Base-by-base conservation (phyloP, 2,888 invertebrate genomes). In the Bhutanitis thaidina region DNA sequence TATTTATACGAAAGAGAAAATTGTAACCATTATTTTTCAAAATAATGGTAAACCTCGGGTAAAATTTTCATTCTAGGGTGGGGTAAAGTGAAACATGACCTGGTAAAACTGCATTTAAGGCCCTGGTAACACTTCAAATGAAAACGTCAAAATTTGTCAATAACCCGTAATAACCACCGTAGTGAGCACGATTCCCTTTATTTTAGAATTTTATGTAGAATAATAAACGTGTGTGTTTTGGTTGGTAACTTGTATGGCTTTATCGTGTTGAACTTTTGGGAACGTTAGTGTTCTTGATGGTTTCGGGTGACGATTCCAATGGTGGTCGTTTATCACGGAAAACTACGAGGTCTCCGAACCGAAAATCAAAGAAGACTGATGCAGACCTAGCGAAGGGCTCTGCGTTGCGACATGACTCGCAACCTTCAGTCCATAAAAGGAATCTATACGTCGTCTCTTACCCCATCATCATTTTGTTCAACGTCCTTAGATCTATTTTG, bases 391-490 rank as follows among this genome's bases (percentile, higher is more conserved):
- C 90, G 66, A 91, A 91, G 76, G 86, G 91, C 77, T 90, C 91
- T 80, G 88, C 90, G 90, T 91, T 91, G 82, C 90, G 88, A 82
- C 83, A 87, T 71, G 91, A 84, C 56, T 80, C 91, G 74, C 92
- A 92, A 74, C 92, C 93, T 71, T 95, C 96, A 52, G 95, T 96
- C 71, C 96, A 96, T 86, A 96, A 96, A 84, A 92, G 95, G 82
- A 96, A 96, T 85, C 92, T 96, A 69, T 96, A 96, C 83, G 92
- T 95, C 77, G 95, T 96, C 86, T 96, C 96, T 65, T 95, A 95
- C 85, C 96, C 96, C 54, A 93, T 96, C 64, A 94, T 96, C 77
- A 93, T 96, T 85, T 91, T 96, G 65, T 96, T 96, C 84, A 96
- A 95, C 80, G 91, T 96, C 71, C 85, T 96, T 67, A 93, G 96